Base-by-base conservation (phyloP, 2,888 invertebrate genomes). In the Lasius fuliginosus region DNA sequence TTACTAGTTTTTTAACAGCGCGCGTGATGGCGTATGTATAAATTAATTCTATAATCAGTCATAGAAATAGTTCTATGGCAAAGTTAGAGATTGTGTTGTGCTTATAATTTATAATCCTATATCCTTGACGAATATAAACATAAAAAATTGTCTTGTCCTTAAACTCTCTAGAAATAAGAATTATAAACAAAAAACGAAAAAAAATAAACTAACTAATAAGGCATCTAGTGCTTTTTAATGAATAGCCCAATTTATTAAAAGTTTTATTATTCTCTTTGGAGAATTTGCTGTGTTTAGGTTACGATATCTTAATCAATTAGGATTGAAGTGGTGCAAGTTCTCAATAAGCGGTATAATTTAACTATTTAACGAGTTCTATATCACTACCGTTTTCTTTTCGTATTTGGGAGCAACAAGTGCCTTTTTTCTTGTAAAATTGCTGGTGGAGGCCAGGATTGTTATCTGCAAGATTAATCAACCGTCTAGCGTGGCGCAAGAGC, bases 401-500 rank as follows among this genome's bases (percentile, higher is more conserved):
- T 27, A 33, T 74, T 77, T 73, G 11, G 46, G 73, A 67, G 88
- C 90, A 89, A 90, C 90, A 90, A 90, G 90, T 90, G 88, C 83
- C 83, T 81, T 87, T 90, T 82, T 53, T 40, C 77, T 71, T 71
- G 79, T 69, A 77, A 86, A 88, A 88, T 88, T 71, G 85, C 60
- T 60, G 49, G 9, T 77, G 49, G 82, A 82, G 82, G 60, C 46
- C 73, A 23, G 23, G 86, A 90, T 90, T 82, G 89, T 89, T 90
- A 90, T 87, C 86, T 83, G 71, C 74, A 76, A 86, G 89, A 90
- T 90, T 87, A 90, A 90, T 90, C 90, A 89, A 86, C 74, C 86
- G 86, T 89, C 84, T 89, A 75, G 77, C 83, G 49, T 67, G 67
- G 69, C 30, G 74, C 46, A 79, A 71, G 76, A 86, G 77, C 75